Conservation (phyloP, 2,113 vertebrate species). For the Psammodynastes pulverulentus region DNA sequence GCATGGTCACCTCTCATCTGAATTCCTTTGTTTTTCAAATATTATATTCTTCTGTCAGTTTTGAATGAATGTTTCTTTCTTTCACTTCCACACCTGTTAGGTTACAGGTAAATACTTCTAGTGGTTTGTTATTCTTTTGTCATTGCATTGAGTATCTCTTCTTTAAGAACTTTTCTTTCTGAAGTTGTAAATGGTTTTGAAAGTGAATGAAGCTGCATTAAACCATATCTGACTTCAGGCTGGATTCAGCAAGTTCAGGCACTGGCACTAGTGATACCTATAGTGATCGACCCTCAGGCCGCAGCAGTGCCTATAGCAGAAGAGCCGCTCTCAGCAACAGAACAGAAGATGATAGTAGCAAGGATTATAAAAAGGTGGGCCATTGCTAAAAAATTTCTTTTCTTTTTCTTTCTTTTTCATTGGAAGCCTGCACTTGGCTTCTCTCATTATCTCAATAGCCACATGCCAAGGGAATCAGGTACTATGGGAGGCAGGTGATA, state of each 20-base stretch:
- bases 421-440: neutral
- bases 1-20: neutral
- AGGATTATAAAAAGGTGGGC: constrained; percentile 89
- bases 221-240: constrained; percentile 59
- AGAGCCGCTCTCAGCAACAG: constrained; percentile 77
- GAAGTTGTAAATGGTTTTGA: neutral
- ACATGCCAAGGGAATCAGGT: neutral
- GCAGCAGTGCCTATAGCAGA: constrained; percentile 80
- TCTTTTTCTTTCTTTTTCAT: neutral
- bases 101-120: neutral
- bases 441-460: neutral
- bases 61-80: neutral
- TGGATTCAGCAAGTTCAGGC: constrained; percentile 74
- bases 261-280: constrained; percentile 69
- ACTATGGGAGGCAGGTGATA: neutral
- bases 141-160: neutral
- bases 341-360: constrained; percentile 77
- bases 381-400: neutral
- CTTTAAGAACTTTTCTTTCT: neutral
- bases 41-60: neutral
- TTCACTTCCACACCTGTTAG: neutral
- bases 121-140: neutral
- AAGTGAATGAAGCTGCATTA: neutral
- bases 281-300: constrained; percentile 74
- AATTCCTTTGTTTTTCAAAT: neutral